phyloP scores from a whole-genome alignment of 2,113 vertebrate genomes.

The Centropus unirufus region DNA sequence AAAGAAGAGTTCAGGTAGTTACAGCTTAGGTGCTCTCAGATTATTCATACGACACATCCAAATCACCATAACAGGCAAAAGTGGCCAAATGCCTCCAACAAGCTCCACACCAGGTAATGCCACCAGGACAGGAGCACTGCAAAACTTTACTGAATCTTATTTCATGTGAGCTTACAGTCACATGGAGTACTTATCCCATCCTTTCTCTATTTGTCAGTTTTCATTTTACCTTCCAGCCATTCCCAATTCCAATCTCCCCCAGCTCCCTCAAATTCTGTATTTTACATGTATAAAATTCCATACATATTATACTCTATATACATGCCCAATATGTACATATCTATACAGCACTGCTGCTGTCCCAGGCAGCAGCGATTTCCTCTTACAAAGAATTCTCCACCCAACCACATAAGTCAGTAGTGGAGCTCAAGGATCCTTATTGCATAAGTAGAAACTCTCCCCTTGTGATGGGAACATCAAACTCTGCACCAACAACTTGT shows the following conservation, averaged over 20 bases:
- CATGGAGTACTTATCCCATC: background rate
- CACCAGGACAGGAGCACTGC: background rate
- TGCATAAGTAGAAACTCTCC: background rate
- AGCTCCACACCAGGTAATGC: background rate
- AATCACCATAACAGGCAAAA: background rate
- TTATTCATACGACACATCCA: background rate
- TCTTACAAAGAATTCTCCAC: background rate
- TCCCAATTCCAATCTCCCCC: background rate
- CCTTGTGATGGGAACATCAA: background rate
- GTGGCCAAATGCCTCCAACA: background rate
- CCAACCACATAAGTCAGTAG: background rate
- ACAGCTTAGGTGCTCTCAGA: background rate
- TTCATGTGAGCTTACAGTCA: background rate
- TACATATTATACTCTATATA: background rate
- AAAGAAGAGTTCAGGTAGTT: background rate
- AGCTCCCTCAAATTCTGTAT: background rate
- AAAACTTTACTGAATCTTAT: background rate
- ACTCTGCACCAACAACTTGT: background rate
- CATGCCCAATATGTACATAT: background rate
- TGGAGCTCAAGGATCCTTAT: background rate
- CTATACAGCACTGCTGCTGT: background rate
- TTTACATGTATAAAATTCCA: background rate
- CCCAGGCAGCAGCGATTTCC: background rate
- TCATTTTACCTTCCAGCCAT: background rate
- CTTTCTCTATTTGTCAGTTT: background rate